Evolutionary conservation across 2,797 vertebrate genomes (phyloP), one percentile per base, ranked within the genome.

Genomic region (Botia kubotai): DNA sequence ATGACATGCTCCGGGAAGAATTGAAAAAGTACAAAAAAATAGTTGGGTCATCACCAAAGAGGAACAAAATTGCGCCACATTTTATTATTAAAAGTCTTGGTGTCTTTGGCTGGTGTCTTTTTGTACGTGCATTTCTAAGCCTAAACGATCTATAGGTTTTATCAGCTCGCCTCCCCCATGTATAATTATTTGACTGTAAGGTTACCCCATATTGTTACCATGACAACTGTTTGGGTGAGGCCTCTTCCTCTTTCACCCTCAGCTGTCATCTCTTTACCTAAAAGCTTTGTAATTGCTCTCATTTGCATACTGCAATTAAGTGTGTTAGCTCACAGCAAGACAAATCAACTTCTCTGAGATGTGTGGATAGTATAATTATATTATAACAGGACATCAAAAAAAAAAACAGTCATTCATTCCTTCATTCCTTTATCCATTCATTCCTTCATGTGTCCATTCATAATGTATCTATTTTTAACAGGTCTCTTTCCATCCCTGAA

Each of bases 301-400:
- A 99, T 99, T 99, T 99, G 97, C 98, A 99, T 99, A 98, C 95
- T 95, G 97, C 97, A 99, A 99, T 99, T 99, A 99, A 97, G 96
- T 97, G 97, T 97, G 96, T 98, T 96, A 97, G 97, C 97, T 98
- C 96, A 96, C 96, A 97, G 97, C 95, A 96, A 97, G 95, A 95
- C 92, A 93, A 94, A 94, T 94, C 93, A 94, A 97, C 96, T 96
- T 96, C 94, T 94, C 95, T 95, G 96, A 93, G 90, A 90, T 94
- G 88, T 90, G 87, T 88, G 89, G 91, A 92, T 91, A 90, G 89
- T 91, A 90, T 92, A 92, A 94, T 94, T 93, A 93, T 94, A 93
- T 91, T 92, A 93, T 93, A 91, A 91, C 89, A 91, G 90, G 87
- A 91, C 93, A 90, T 89, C 89, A 90, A 91, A 91, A 89, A 93